Conservation (phyloP, 2,113 vertebrate genomes). For the Malaclemys terrapin region DNA sequence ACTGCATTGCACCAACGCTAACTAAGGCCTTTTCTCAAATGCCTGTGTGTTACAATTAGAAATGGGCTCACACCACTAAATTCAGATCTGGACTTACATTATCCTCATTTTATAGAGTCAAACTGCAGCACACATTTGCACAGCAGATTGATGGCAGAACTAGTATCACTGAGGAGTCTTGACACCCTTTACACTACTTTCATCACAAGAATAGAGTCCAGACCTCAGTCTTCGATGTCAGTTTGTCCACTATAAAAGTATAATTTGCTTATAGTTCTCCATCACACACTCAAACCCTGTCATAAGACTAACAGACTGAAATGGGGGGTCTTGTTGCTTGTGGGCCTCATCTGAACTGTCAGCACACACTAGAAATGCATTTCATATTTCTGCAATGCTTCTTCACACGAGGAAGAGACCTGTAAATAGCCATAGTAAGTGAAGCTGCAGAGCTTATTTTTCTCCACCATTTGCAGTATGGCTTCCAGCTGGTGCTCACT, state of each 20-base stretch:
- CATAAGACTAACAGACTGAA: neutral
- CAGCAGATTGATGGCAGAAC: neutral
- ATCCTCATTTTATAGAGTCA: neutral
- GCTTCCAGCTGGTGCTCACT: neutral
- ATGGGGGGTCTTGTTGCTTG: neutral
- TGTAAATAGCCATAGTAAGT: neutral
- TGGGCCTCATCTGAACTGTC: fast-evolving
- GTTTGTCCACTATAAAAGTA: neutral
- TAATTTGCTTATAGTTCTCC: neutral
- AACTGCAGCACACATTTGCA: neutral
- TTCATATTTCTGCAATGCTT: neutral
- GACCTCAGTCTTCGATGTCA: neutral
- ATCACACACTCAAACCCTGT: neutral
- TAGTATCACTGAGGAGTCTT: neutral
- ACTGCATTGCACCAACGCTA: neutral
- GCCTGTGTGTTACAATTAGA: neutral
- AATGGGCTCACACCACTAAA: neutral
- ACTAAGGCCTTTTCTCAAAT: neutral
- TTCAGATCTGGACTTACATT: neutral
- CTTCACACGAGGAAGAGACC: neutral
- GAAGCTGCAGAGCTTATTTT: neutral
- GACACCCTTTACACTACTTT: neutral
- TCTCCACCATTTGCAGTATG: neutral
- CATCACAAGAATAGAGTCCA: neutral
- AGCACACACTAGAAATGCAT: neutral